Base-by-base conservation (phyloP, 2,888 invertebrate species). In the Idaea aversata region DNA sequence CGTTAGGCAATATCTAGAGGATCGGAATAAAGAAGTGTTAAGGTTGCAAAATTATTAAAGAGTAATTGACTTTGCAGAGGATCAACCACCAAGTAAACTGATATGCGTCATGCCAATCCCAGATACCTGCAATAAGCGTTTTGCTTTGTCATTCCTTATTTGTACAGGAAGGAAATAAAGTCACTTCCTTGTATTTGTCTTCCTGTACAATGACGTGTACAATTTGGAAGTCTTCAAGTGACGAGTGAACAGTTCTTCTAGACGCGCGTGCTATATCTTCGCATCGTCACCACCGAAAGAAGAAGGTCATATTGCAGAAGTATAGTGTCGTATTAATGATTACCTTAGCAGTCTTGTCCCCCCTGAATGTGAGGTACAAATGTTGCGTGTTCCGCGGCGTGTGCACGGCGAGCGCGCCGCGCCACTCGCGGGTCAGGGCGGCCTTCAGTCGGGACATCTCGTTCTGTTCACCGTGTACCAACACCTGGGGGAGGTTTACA, bases 391-490 rank as follows among this genome's bases (percentile, higher is more conserved):
- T 99, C 36, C 97, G 93, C 0, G 99, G 99, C 92, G 99, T 99
- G 90, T 99, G 97, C 57, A 99, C 95, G 77, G 96, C 95, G 80
- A 99, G 96, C n/a, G 95, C 95, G 2, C 97, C 97, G 87, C 98
- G 98, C 83, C 98, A 98, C 85, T 99, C 99, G 15, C 99, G 94
- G 80, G 97, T 96, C 63, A 99, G 93, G 0, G 99, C 99, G 58
- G 98, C 97, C 88, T 99, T 98, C 66, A 99, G 93, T 0, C 99
- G 95, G 0, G 96, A 97, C 99, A 99, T 99, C 93, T 99, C 99
- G 90, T 99, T 99, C 90, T 98, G 98, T 85, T 99, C 99, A 0
- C 99, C 99, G 87, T 99, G 99, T 0, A 99, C 99, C 61, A 99
- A 89, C 61, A 98, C 95, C 96, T 97, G 75, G 0, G 25, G 25